These are phyloP conservation scores for Gracilinanus agilis DNA, from an alignment of 2,113 vertebrate species.

Conservation along the genomic window DNA sequence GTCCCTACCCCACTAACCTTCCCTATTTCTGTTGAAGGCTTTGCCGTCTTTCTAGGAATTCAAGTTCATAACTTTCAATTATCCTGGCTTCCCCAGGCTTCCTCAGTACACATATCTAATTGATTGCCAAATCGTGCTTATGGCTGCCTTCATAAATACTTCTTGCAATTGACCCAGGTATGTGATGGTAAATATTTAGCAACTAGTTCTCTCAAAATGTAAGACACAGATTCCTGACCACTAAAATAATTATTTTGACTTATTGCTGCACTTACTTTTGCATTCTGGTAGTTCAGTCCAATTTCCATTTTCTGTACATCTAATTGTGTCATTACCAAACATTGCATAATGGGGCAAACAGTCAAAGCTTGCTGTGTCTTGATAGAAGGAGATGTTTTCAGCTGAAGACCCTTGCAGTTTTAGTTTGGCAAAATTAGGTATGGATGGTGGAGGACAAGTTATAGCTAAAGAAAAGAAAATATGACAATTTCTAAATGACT, in stretches of 20 bases:
- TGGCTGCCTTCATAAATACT: background rate
- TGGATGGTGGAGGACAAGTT: conserved; percentile 85
- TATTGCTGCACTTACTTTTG: conserved; percentile 81
- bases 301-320: conserved; percentile 86
- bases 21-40: background rate
- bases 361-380: conserved; percentile 81
- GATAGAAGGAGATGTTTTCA: conserved; percentile 81
- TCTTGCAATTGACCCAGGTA: background rate
- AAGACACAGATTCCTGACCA: background rate
- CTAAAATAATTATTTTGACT: background rate
- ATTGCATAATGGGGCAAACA: conserved; percentile 87
- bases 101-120: background rate
- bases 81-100: background rate
- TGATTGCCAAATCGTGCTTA: background rate
- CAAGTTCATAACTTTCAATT: background rate
- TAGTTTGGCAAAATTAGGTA: conserved; percentile 85
- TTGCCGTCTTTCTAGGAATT: background rate
- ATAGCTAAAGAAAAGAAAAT: conserved; percentile 83
- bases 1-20: background rate
- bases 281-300: conserved; percentile 92
- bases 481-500: conserved; percentile 20
- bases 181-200: background rate
- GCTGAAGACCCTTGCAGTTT: conserved; percentile 61
- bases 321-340: conserved; percentile 86
- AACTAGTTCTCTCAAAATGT: background rate